These are phyloP conservation scores for Rattus rattus DNA, from an alignment of 2,113 vertebrate genomes.

Conservation along the genomic window DNA sequence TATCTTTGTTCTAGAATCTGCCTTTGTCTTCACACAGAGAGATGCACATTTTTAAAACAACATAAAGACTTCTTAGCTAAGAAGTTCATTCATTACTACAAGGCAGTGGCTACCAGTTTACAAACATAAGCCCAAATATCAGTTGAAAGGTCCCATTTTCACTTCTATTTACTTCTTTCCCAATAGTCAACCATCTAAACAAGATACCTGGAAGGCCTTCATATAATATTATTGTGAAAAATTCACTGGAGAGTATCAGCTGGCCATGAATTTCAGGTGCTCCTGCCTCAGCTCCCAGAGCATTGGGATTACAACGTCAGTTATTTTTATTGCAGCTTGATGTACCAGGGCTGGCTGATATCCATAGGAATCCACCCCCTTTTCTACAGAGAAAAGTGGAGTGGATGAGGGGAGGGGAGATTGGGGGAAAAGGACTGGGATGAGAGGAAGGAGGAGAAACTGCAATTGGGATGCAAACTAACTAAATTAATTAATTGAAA, in stretches of 20 bases:
- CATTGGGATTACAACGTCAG: rapidly evolving
- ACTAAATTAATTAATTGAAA: not conserved
- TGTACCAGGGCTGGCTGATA: not conserved
- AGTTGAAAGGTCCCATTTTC: not conserved
- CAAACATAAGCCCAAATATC: not conserved
- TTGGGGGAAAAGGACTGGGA: not conserved
- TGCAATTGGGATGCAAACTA: not conserved
- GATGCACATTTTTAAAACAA: conserved; percentile 28
- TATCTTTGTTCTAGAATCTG: conserved; percentile 71
- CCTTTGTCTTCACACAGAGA: not conserved
- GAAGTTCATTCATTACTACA: not conserved
- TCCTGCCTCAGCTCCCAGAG: rapidly evolving
- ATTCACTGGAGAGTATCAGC: too few relatives aligned
- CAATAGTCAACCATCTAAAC: not conserved
- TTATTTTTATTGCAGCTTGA: too few relatives aligned
- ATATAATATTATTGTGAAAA: not conserved
- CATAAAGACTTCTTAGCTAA: not conserved
- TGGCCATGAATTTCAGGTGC: too few relatives aligned
- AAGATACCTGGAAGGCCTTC: not conserved
- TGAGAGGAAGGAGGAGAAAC: not conserved
- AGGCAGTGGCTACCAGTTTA: not conserved
- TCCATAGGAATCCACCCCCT: not conserved
- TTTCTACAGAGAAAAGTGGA: not conserved
- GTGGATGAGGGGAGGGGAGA: too few relatives aligned
- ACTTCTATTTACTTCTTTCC: not conserved